Base-by-base conservation (phyloP, 2,797 vertebrate species). In the Phoebastria nigripes region DNA sequence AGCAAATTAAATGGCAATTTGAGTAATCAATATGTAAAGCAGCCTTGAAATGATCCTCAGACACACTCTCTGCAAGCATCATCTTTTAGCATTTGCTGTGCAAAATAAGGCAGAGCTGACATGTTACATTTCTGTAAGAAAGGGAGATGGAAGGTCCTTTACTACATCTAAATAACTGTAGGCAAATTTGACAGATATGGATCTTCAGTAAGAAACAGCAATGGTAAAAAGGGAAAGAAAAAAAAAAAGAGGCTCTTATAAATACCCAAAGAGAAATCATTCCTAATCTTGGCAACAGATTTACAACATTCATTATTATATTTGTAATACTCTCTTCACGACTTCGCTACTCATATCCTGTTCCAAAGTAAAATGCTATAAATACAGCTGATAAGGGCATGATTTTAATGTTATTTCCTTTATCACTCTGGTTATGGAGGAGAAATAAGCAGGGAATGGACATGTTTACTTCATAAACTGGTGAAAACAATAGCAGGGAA, bases 1-100 rank as follows among this genome's bases (percentile, higher is more conserved):
- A 95, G 95, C 94, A 98, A 98, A 98, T 98, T 97, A 98, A 98
- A 96, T 82, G 93, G 94, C 95, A 97, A 97, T 97, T 95, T 96
- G 74, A 97, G 90, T 91, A 97, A 97, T 97, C 97, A 97, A 97
- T 97, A 98, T 97, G 97, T 82, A 98, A 98, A 98, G 93, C 86
- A 96, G 86, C 51, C 83, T 72, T 28, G 67, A 90, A 97, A 96
- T 47, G 55, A 80, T 91, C 52, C 70, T 91, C 89, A 92, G 93
- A 89, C 86, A 87, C 69, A 51, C 71, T 85, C 79, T 74, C 72
- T 85, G 54, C 25, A 37, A 70, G 76, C 71, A 94, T 78, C 86
- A 63, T 74, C 85, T 92, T 94, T 87, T 28, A 87, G 81, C 73
- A 90, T 95, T 97, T 94, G 91, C 69, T 66, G 71, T 82, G 78